Evolutionary conservation across 2,113 vertebrate genomes (phyloP), one percentile per base, ranked within the genome.

Genomic region (Oreochromis aureus): DNA sequence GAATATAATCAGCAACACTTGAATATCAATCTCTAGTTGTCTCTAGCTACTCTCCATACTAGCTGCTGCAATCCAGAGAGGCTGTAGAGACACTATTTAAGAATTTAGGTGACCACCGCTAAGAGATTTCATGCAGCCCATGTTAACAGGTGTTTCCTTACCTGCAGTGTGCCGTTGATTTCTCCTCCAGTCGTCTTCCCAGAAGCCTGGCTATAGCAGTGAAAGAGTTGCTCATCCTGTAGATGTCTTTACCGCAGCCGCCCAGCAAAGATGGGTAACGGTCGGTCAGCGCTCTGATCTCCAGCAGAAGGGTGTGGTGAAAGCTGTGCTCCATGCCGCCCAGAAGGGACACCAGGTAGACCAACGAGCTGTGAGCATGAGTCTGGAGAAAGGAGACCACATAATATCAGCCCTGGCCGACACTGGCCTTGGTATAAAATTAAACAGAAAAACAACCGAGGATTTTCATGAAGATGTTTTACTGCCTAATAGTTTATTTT

Each of bases 191-290:
- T 15, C 96, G 97, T n/a, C 71, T 94, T 34, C 91, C 92, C 0
- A 99, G 96, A 69, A 98, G 96, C 36, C 94, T 95, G 89, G 98
- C 97, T 16, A 98, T 97, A 79, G 98, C 96, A 0, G 93, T 96
- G 95, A 99, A 98, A n/a, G 98, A 98, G 97, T 98, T 99, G 94
- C 98, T 99, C 96, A 98, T 98, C 85, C 98, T 96, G 92, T 98
- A 99, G 88, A 98, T 96, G 66, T 99, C 98, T 92, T 98, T 98
- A 84, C 97, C 96, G 36, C 97, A 97, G 39, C 95, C 87, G 2
- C 97, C 97, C 91, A 99, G 89, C 58, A 99, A 94, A 89, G 95
- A 91, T 0, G 94, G 92, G 95, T 98, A 98, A 9, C 92, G 90
- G 51, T 98, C 97, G 0, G 97, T 98, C 89, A 99, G 97, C 19